Evolutionary conservation across 1,140 invertebrate genomes (phyloP), one percentile per base, ranked within the genome.

Genomic region (Vanessa tameamea): DNA sequence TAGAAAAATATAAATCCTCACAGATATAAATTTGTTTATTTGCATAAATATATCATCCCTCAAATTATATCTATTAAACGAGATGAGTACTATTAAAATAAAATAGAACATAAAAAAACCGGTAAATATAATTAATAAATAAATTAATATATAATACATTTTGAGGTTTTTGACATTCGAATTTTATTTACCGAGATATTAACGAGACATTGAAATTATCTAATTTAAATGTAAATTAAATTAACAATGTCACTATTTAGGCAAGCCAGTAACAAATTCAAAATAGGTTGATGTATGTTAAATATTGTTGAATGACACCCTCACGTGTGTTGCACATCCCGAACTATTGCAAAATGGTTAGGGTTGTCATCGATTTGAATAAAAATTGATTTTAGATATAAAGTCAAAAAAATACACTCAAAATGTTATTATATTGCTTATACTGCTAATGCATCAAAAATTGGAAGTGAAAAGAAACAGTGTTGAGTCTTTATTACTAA

Each of bases 231-330:
- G 57, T 23, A 59, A 57, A 69, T 69, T 53, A 63, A 68, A 63
- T 55, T 69, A 74, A 64, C 66, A 69, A 69, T 69, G 61, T 47
- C 50, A 63, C 23, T 69, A 73, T 73, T 73, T 68, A 69, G 57
- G 66, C 61, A 53, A 65, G 72, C 63, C 65, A 57, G 66, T 59
- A 63, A 68, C 68, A 72, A 73, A 65, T 74, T 76, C 71, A 77
- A 77, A 81, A 79, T 81, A 78, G 67, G 72, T 76, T 79, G 74
- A 73, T 76, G 75, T 79, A 76, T 76, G 77, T 79, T 79, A 75
- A 80, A 78, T 80, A 72, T 79, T 80, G 78, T 81, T 82, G 78
- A 80, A 83, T 82, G 78, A 82, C 77, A 78, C 75, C 57, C 73
- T 83, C 73, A 72, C 68, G 73, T 75, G 66, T 76, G 75, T 73